Conservation (phyloP, 2,888 invertebrate species). For the Marasmarcha lunaedactyla region DNA sequence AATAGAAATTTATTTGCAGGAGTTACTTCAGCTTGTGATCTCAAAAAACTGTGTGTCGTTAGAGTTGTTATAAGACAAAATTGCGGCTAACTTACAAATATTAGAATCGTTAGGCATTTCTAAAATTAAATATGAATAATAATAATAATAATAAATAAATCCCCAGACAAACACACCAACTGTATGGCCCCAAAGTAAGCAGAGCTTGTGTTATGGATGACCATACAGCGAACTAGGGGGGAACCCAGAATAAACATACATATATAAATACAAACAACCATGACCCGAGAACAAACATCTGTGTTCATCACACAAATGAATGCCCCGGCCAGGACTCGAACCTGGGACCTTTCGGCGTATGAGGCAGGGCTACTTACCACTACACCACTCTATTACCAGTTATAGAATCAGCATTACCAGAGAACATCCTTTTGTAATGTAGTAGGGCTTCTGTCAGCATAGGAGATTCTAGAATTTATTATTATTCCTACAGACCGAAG, state of each 20-base stretch:
- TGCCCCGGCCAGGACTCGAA: too few relatives aligned
- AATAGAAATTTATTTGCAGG: slow-evolving; percentile 3
- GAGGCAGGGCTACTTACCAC: too few relatives aligned
- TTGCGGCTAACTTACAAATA: slow-evolving; percentile 3
- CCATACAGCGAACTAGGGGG: too few relatives aligned
- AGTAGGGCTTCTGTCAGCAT: not conserved
- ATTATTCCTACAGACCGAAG: slow-evolving; percentile 6
- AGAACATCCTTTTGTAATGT: slow-evolving; percentile 5
- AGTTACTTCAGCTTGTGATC: not conserved
- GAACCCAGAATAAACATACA: too few relatives aligned
- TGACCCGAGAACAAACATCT: too few relatives aligned
- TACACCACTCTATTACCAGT: slow-evolving; percentile 8
- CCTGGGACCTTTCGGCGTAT: too few relatives aligned
- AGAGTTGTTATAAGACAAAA: slow-evolving; percentile 3
- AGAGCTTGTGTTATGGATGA: too few relatives aligned
- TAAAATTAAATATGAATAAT: slow-evolving; percentile 6
- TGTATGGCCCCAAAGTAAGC: too few relatives aligned
- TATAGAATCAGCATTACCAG: slow-evolving; percentile 9
- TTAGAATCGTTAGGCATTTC: slow-evolving; percentile 9
- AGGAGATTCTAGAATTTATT: not conserved
- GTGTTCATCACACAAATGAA: too few relatives aligned
- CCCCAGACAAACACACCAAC: too few relatives aligned
- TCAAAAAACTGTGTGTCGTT: not conserved
- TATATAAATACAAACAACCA: too few relatives aligned
- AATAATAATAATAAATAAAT: too few relatives aligned